Base-by-base conservation (phyloP, 64 coral and sea anemone genomes). In the Montipora capricornis region DNA sequence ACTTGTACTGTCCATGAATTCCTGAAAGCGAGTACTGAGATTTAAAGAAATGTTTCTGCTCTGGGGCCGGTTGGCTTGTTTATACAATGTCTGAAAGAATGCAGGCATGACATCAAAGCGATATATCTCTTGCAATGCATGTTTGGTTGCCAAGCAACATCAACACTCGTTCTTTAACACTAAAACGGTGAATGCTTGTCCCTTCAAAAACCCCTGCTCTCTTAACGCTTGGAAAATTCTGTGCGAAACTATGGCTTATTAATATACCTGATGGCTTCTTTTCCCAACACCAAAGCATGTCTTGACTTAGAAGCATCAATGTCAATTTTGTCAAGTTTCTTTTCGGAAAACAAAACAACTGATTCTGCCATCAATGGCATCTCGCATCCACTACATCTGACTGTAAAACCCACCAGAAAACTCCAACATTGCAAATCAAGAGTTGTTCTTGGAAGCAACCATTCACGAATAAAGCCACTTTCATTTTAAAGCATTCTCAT, bases 91-190 rank as follows among this genome's bases (percentile, higher is more conserved):
- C 24, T 9, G 66, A 71, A 73, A 73, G 37, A 85, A 70, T 19
- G 50, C 48, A 69, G 59, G 19, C 29, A 47, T 46, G 24, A 9
- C 24, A 64, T 22, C 17, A 45, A 8, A 14, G 6, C 46, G 64
- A 6, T 46, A 84, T 15, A 45, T 83, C 17, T 73, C 71, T 9
- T 50, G 44, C 6, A 71, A 86, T 69, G 50, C 49, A 49, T 8
- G 17, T 62, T 84, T 68, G 47, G 64, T 86, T 86, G 82, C 64
- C 82, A 50, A 50, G 82, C 82, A 86, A 86, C 82, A 73, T 8
- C 71, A 24, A 69, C 49, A 67, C 19, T 68, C 45, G 37, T 13
- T 58, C 20, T 44, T 58, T 3, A 57, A 80, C 19, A 22, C 8
- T 4, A 46, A 6, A 66, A 84, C 13, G 61, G 45, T 22, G n/a